A percentile compares a stretch with the other conserved stretches of the same genome.
These are phyloP conservation scores for Caloenas nicobarica DNA, from an alignment of 2,113 vertebrate species.

Conservation along the genomic window DNA sequence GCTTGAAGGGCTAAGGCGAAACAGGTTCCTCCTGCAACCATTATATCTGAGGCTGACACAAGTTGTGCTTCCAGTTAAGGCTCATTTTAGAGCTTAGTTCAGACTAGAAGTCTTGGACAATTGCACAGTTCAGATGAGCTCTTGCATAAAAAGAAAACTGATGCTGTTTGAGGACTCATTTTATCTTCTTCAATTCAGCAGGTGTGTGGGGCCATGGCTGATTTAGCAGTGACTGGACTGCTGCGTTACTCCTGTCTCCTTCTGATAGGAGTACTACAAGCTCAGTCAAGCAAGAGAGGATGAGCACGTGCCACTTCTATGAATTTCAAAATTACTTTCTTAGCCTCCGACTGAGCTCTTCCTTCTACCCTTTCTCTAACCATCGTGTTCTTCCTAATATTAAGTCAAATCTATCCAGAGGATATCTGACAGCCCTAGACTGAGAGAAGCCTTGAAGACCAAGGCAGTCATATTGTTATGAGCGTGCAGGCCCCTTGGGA, in stretches of 20 bases:
- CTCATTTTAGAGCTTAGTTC: not conserved
- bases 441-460: not conserved
- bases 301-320: not conserved
- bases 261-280: not conserved
- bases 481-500: not conserved
- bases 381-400: not conserved
- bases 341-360: not conserved
- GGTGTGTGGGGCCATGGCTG: not conserved
- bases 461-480: not conserved
- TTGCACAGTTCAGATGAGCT: not conserved
- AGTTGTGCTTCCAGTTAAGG: not conserved
- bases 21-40: not conserved
- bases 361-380: not conserved
- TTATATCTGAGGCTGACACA: not conserved
- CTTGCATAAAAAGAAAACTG: not conserved
- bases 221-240: not conserved
- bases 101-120: not conserved
- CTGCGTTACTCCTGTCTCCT: not conserved
- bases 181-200: not conserved
- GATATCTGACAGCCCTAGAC: not conserved
- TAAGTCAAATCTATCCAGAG: not conserved
- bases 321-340: not conserved
- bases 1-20: not conserved
- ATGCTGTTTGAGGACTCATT: not conserved
- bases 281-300: not conserved